A percentile compares a stretch with the other conserved stretches of the same genome.
Conservation (phyloP, 2,797 vertebrate species). For the Gobio occitaniae region DNA sequence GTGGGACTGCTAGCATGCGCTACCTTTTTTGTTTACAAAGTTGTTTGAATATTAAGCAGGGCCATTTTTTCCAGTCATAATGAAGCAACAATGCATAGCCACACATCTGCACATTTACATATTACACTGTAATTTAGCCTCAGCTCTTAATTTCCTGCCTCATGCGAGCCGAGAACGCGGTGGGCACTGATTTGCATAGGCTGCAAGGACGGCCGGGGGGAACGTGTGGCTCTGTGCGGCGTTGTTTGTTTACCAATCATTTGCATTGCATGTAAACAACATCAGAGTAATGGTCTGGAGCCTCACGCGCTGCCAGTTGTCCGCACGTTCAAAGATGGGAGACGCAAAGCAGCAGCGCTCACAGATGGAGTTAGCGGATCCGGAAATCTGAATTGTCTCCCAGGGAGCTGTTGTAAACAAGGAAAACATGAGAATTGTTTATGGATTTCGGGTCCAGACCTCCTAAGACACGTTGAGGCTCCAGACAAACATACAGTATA, state of each 20-base stretch:
- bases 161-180: conserved; percentile 61
- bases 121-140: conserved; percentile 67
- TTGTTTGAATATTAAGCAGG: conserved; percentile 75
- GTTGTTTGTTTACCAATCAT: conserved; percentile 72
- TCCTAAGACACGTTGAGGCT: neutral
- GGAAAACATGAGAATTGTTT: conserved; percentile 9
- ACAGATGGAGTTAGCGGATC: conserved; percentile 26
- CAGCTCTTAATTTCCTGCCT: conserved; percentile 72
- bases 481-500: neutral
- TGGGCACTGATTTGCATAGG: conserved; percentile 69
- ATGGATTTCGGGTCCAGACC: conserved; percentile 22
- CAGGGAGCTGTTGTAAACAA: conserved; percentile 20
- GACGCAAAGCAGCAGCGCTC: neutral
- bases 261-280: conserved; percentile 73
- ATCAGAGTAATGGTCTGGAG: conserved; percentile 67
- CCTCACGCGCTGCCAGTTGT: conserved; percentile 48
- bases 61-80: conserved; percentile 68
- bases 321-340: conserved; percentile 30
- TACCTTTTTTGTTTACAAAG: conserved; percentile 75
- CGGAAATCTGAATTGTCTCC: neutral
- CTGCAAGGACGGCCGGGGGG: conserved; percentile 65
- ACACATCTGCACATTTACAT: conserved; percentile 76
- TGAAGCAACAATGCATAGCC: conserved; percentile 68
- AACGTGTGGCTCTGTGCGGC: conserved; percentile 59
- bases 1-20: conserved; percentile 64